Base-by-base conservation (phyloP, 2,888 invertebrate species). In the Epistrophe grossulariae region DNA sequence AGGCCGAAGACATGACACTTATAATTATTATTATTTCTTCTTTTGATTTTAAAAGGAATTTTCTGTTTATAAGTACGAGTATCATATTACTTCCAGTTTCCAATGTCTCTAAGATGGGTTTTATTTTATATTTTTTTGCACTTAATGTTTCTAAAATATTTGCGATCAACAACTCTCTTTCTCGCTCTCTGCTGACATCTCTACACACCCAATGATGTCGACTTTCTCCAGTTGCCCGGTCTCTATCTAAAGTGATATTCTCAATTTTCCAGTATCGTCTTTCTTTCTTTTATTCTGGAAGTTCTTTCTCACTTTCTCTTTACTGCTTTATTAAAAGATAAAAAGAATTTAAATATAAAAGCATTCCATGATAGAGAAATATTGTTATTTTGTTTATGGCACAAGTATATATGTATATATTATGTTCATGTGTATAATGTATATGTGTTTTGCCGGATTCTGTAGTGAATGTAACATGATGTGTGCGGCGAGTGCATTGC, bases 221-320 rank as follows among this genome's bases (percentile, higher is more conserved):
- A 81, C 80, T 81, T 81, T 81, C 80, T 81, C 80, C 68, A 76
- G 59, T 79, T 62, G 43, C 9, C 19, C 17, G 24, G 28, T 62
- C 35, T 31, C 35, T 4, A 7, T 31, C 31, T 48, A 0, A 11
- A 57, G 62, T 38, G 60, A 15, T 64, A 43, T 71, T 71, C 71
- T 79, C 71, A 19, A 59, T 50, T 68, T 68, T 74, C 80, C 73
- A 74, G 80, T 76, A 70, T 81, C 62, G 80, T 76, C 31, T 74
- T 74, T 80, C 60, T 19, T 59, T 68, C 74, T 52, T 74, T 74
- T 60, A 31, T 71, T 71, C 43, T 76, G 13, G 68, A 48, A 45
- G 60, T 70, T 76, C 70, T 76, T 76, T 60, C 70, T 81, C 68
- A 81, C 80, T 81, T 81, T 81, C 80, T 81, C 74, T 62, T 48